Percentiles rank a stretch among this genome's conserved stretches.
Evolutionary conservation across 1,140 invertebrate species (phyloP).

Genomic region (Formica exsecta): DNA sequence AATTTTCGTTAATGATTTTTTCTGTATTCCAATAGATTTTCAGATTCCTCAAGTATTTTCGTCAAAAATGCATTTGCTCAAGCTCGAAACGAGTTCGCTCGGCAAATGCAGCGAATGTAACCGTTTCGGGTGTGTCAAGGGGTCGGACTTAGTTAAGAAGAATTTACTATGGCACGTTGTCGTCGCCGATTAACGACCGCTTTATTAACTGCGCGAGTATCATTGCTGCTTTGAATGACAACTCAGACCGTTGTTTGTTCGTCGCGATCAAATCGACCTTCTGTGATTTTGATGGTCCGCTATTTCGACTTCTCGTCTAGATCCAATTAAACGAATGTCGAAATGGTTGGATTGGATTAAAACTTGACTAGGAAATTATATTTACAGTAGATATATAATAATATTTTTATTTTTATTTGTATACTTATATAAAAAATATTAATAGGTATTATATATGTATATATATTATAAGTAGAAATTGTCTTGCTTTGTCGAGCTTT

Average conservation of each 20-base stretch:
- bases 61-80: not conserved
- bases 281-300: slow-evolving; percentile 47
- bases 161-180: slow-evolving; percentile 44
- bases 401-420: not conserved
- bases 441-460: not conserved
- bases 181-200: slow-evolving; percentile 38
- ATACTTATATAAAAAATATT: not conserved
- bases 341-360: slow-evolving; percentile 22
- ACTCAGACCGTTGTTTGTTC: slow-evolving; percentile 21
- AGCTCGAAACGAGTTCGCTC: not conserved
- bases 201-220: slow-evolving; percentile 57
- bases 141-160: slow-evolving; percentile 63
- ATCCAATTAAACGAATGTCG: slow-evolving; percentile 30
- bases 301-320: slow-evolving; percentile 37
- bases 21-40: not conserved
- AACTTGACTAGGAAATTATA: not conserved
- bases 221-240: slow-evolving; percentile 55
- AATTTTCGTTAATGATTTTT: not conserved
- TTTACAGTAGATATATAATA: not conserved
- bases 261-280: slow-evolving; percentile 42
- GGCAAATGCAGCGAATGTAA: slow-evolving; percentile 46
- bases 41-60: not conserved
- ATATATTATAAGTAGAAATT: not conserved
- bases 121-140: slow-evolving; percentile 47
- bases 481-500: not conserved